Conservation (phyloP, 2,113 vertebrate genomes). For the Pluvialis apricaria region DNA sequence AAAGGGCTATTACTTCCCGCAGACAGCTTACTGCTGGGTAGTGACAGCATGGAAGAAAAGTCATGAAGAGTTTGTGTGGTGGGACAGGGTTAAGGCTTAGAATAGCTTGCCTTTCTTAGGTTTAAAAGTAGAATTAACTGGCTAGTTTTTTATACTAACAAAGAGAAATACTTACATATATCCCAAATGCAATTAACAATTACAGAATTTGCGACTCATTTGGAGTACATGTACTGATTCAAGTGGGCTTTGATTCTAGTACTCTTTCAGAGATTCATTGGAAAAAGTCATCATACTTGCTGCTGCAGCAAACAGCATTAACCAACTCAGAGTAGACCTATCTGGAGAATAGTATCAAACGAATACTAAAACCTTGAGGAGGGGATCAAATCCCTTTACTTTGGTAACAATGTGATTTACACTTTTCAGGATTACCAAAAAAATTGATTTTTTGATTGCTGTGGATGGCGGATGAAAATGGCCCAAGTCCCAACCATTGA, state of each 20-base stretch:
- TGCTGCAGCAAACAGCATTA: not conserved
- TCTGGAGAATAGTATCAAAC: not conserved
- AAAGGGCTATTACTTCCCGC: not conserved
- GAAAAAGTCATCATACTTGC: not conserved
- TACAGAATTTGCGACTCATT: not conserved
- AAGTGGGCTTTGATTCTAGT: not conserved
- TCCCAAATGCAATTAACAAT: not conserved
- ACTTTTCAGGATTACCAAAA: constrained; percentile 73
- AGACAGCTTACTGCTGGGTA: not conserved
- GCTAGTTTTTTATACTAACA: not conserved
- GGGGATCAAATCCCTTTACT: not conserved
- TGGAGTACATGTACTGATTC: not conserved
- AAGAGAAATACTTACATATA: not conserved
- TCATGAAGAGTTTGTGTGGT: not conserved
- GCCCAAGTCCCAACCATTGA: not conserved
- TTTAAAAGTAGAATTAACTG: not conserved
- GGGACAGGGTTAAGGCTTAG: not conserved
- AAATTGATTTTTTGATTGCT: constrained; percentile 75
- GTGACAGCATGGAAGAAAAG: not conserved
- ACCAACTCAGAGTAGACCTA: not conserved
- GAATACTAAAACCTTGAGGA: not conserved
- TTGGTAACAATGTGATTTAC: constrained; percentile 16
- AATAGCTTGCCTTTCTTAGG: not conserved
- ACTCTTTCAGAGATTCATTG: not conserved
- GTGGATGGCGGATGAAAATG: constrained; percentile 48